These are phyloP conservation scores for Mustela lutreola DNA, from an alignment of 2,113 vertebrate genomes.

Conservation along the genomic window DNA sequence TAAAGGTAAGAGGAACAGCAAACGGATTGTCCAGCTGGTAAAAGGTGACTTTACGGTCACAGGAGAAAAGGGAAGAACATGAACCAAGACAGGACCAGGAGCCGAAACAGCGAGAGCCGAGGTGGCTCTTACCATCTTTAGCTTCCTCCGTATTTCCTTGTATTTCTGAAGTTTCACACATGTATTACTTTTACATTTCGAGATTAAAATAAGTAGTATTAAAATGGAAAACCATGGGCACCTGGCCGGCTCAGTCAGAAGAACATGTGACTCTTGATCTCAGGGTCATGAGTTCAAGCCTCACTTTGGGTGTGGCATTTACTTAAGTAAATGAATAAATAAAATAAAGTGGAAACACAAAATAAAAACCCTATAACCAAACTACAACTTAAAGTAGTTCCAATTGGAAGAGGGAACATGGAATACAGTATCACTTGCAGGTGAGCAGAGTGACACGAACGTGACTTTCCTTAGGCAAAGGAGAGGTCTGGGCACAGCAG, in stretches of 20 bases:
- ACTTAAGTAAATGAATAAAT: background rate
- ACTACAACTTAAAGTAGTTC: background rate
- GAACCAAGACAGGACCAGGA: background rate
- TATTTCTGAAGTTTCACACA: background rate
- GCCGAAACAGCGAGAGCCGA: background rate
- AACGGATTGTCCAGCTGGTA: background rate
- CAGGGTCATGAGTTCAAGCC: background rate
- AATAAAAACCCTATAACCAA: background rate
- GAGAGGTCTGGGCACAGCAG: background rate
- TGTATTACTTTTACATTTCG: background rate
- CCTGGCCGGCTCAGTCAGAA: background rate
- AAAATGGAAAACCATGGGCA: background rate
- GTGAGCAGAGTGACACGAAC: background rate
- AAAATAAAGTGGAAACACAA: background rate
- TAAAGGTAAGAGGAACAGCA: background rate
- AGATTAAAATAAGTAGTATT: background rate
- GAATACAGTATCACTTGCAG: background rate
- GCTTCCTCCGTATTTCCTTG: background rate
- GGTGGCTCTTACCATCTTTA: background rate
- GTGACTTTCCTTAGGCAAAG: background rate
- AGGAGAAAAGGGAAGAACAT: background rate
- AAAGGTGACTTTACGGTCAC: background rate
- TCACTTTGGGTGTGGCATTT: background rate
- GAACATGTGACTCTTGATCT: background rate
- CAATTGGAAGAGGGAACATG: background rate